Conservation (phyloP, 2,888 invertebrate species). For the Sepioteuthis lessoniana region DNA sequence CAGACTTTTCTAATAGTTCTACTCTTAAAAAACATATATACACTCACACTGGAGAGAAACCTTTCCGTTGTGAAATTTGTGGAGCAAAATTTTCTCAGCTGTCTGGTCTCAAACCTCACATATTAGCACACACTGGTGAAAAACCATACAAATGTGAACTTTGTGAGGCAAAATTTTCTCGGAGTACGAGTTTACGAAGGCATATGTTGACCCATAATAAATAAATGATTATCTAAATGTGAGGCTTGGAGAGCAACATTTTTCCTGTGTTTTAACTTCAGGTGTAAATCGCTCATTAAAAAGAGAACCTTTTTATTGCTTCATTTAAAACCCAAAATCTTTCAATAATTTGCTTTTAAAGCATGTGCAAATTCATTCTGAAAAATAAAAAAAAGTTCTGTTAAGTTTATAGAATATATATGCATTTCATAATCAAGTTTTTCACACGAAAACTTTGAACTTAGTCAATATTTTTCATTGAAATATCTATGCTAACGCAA, state of each 20-base stretch:
- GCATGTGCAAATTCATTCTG: too few species aligned
- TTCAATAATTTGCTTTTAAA: too few species aligned
- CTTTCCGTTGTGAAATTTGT: conserved; percentile 25
- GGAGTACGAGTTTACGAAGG: neutral
- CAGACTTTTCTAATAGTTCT: neutral
- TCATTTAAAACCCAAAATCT: too few species aligned
- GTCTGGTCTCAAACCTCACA: neutral
- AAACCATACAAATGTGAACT: conserved; percentile 39
- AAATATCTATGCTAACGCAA: too few species aligned
- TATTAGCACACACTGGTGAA: neutral
- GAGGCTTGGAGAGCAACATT: neutral
- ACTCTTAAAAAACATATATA: neutral
- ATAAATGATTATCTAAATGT: neutral
- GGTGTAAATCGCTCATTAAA: too few species aligned
- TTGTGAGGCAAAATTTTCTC: neutral
- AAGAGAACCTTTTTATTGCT: too few species aligned
- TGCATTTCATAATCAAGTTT: too few species aligned
- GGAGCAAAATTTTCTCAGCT: neutral
- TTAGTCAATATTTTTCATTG: too few species aligned
- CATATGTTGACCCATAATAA: neutral
- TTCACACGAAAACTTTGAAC: too few species aligned
- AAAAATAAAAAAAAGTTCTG: too few species aligned
- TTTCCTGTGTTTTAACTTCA: too few species aligned
- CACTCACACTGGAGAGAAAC: conserved; percentile 41
- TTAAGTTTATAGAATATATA: too few species aligned